phyloP scores from a whole-genome alignment of 23 tunicate species.

The Phallusia fumigata region DNA sequence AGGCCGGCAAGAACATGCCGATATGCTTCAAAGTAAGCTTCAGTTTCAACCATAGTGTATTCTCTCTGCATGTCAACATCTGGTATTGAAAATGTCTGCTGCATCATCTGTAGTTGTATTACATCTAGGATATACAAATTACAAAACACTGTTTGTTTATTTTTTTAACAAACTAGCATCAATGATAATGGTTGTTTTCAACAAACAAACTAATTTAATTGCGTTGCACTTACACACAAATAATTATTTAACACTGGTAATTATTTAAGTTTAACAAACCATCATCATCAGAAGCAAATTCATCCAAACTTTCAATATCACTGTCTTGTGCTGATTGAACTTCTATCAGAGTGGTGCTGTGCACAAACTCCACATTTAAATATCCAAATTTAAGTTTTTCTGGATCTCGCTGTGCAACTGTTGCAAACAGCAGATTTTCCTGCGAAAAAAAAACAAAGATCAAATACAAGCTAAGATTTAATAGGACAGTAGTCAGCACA shows the following conservation, averaged over 20 bases:
- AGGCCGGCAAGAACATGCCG: constrained; percentile 80
- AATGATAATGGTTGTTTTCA: too few species aligned
- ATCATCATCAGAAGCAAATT: constrained; percentile 7
- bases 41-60: constrained; percentile 92
- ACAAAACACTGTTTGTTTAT: too few species aligned
- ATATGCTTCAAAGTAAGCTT: constrained; percentile 94
- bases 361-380: constrained; percentile 58
- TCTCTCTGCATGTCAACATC: constrained; percentile 62
- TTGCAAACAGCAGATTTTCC: constrained; percentile 66
- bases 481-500: background rate
- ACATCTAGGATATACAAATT: background rate
- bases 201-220: too few species aligned
- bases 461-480: background rate
- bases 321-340: background rate
- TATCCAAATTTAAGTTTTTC: constrained; percentile 46
- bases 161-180: too few species aligned
- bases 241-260: background rate
- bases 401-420: constrained; percentile 45
- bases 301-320: background rate
- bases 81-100: background rate
- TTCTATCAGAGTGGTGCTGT: constrained; percentile 12
- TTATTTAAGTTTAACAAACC: background rate
- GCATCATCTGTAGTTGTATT: background rate
- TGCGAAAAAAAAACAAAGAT: background rate
- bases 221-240: background rate